Conservation (phyloP, 2,797 vertebrate species). For the Sebastes jordani region DNA sequence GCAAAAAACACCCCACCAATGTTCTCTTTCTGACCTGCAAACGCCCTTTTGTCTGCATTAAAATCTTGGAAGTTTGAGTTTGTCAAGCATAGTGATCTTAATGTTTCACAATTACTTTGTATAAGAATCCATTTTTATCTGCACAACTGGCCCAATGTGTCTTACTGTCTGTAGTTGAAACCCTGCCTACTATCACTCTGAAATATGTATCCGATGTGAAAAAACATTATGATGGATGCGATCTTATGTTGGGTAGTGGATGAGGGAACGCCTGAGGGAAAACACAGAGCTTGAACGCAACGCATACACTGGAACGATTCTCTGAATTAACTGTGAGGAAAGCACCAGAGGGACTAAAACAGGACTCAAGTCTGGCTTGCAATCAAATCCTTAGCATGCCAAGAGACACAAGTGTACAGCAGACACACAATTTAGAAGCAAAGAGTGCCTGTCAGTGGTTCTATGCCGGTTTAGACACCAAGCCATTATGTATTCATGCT, state of each 20-base stretch:
- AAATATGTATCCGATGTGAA: conserved; percentile 34
- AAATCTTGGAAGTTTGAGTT: neutral
- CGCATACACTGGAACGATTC: conserved; percentile 38
- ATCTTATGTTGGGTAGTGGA: conserved; percentile 38
- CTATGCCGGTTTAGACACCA: conserved; percentile 5
- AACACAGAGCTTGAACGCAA: conserved; percentile 29
- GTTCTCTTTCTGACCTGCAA: neutral
- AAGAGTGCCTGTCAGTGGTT: neutral
- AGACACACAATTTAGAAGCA: neutral
- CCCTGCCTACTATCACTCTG: conserved; percentile 8
- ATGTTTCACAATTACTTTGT: neutral
- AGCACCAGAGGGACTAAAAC: conserved; percentile 49
- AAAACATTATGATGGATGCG: conserved; percentile 68
- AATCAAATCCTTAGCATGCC: conserved; percentile 27
- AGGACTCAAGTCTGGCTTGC: conserved; percentile 33
- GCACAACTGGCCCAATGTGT: neutral
- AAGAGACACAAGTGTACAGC: conserved; percentile 18
- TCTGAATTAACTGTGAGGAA: conserved; percentile 58
- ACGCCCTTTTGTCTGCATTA: neutral
- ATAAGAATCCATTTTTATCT: conserved; percentile 21
- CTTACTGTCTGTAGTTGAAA: conserved; percentile 7
- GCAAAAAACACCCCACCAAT: neutral
- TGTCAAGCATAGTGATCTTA: conserved; percentile 3
- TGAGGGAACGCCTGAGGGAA: conserved; percentile 49
- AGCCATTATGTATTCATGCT: neutral